These are phyloP conservation scores for Nomada fucata DNA, from an alignment of 2,888 invertebrate genomes.

Conservation along the genomic window DNA sequence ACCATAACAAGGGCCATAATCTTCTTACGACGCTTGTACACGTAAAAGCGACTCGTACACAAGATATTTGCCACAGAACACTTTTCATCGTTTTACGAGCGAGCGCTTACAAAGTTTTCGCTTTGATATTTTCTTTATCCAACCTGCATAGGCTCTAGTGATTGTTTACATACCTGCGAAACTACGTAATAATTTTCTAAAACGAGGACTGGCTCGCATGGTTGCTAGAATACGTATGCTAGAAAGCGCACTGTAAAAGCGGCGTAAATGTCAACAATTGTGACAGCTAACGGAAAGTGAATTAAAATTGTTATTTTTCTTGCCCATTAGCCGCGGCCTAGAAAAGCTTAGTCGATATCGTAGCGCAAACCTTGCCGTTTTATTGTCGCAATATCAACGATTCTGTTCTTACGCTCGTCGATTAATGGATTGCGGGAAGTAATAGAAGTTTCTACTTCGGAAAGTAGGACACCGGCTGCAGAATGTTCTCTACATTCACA, in stretches of 20 bases:
- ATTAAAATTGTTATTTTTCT: background rate
- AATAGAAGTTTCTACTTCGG: constrained; percentile 47
- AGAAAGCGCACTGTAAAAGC: constrained; percentile 39
- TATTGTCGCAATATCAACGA: constrained; percentile 12
- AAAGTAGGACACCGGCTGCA: constrained; percentile 38
- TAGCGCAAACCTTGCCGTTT: background rate
- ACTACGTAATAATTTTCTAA: constrained; percentile 50
- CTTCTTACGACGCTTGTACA: background rate
- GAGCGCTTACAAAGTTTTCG: background rate
- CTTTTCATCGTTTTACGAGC: background rate
- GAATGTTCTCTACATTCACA: constrained; percentile 12
- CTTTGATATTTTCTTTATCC: constrained; percentile 12
- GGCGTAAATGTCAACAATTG: constrained; percentile 46
- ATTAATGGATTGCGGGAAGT: constrained; percentile 35
- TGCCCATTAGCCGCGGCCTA: background rate
- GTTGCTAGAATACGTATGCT: constrained; percentile 16
- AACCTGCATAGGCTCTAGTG: background rate
- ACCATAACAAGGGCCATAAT: background rate
- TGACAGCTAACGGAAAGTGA: constrained; percentile 5
- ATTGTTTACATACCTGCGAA: constrained; percentile 49
- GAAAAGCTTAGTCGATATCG: background rate
- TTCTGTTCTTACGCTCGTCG: constrained; percentile 7
- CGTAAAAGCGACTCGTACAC: background rate
- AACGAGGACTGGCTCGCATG: constrained; percentile 18
- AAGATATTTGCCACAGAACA: background rate